phyloP scores from a whole-genome alignment of 1,140 invertebrate species.

The Lepidotrigona ventralis region DNA sequence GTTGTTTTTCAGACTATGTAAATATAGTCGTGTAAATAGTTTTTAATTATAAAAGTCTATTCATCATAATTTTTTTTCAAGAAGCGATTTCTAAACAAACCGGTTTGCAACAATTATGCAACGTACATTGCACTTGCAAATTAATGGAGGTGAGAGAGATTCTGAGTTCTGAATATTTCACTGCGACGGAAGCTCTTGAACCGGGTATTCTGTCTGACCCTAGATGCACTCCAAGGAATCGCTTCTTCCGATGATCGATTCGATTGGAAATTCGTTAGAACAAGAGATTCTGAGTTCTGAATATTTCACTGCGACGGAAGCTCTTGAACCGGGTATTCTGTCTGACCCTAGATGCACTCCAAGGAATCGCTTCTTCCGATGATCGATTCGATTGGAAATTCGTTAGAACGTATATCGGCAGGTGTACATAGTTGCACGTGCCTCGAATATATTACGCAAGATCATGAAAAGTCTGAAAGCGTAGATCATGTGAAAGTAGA shows the following conservation, averaged over 20 bases:
- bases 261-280: not conserved
- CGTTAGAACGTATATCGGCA: not conserved
- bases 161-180: no score
- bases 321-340: no score
- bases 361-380: not conserved
- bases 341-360: not conserved
- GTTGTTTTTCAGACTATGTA: not conserved
- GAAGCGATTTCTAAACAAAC: not conserved
- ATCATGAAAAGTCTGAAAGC: slow-evolving; percentile 61
- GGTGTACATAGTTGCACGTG: slow-evolving; percentile 44
- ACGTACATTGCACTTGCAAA: not conserved
- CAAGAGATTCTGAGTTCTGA: not conserved
- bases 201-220: no score
- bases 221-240: not conserved
- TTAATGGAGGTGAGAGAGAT: not conserved
- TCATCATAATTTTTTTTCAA: not conserved
- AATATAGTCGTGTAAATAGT: not conserved
- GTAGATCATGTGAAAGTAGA: slow-evolving; percentile 58
- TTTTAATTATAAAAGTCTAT: not conserved
- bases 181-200: no score
- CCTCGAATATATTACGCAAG: slow-evolving; percentile 64
- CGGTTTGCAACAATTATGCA: slow-evolving; percentile 10
- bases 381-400: not conserved
- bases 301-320: no score
- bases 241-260: not conserved